These are phyloP conservation scores for Ganaspis brasiliensis DNA, from an alignment of 2,888 invertebrate genomes.

Conservation along the genomic window DNA sequence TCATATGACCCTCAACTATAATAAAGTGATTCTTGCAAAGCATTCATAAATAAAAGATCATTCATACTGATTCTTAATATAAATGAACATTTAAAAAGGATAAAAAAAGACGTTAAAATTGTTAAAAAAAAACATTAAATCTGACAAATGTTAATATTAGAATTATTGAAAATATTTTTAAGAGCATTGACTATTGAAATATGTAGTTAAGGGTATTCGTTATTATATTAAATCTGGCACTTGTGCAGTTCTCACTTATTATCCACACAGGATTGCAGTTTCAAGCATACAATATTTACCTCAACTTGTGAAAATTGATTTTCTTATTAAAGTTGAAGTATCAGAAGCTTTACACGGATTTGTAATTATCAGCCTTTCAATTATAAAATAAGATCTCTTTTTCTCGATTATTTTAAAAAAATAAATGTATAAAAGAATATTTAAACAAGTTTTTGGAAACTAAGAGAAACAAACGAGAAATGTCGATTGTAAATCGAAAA, in stretches of 20 bases:
- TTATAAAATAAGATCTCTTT: conserved; percentile 5
- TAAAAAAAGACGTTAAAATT: conserved; percentile 36
- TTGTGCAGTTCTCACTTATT: not conserved
- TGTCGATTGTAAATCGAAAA: conserved; percentile 45
- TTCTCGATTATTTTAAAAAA: not conserved
- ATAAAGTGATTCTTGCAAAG: conserved; percentile 47
- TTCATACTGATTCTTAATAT: conserved; percentile 22
- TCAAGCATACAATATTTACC: conserved; percentile 9
- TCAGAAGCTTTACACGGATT: conserved; percentile 2
- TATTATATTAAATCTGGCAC: conserved; percentile 21
- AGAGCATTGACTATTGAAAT: too few species aligned
- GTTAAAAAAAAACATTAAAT: conserved; percentile 52
- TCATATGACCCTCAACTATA: conserved; percentile 51
- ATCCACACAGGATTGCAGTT: not conserved
- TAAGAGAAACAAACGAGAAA: conserved; percentile 13
- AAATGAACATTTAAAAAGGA: too few species aligned
- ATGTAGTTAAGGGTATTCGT: not conserved
- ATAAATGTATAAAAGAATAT: not conserved
- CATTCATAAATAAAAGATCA: conserved; percentile 47
- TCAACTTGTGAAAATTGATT: conserved; percentile 1
- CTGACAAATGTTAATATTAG: too few species aligned
- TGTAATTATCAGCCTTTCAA: conserved; percentile 33
- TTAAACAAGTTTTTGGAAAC: not conserved
- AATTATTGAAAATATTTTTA: too few species aligned
- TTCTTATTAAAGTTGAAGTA: not conserved